These are phyloP conservation scores for Apeira syringaria DNA, from an alignment of 2,888 invertebrate genomes.

Conservation along the genomic window DNA sequence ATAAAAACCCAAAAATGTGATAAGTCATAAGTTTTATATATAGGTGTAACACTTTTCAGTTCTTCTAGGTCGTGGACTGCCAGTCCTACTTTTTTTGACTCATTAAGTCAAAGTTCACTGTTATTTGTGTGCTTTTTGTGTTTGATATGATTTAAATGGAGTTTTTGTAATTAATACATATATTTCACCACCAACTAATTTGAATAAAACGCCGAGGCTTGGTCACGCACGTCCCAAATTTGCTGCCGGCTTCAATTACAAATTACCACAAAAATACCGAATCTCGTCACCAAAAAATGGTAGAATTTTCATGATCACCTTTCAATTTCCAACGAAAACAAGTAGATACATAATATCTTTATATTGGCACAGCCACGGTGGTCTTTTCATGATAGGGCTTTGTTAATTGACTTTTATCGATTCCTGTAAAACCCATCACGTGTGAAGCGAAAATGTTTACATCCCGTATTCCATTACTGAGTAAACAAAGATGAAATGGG, in stretches of 20 bases:
- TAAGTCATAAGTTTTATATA: no score
- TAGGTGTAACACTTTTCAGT: no score
- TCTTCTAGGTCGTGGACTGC: no score
- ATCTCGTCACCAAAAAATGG: neutral
- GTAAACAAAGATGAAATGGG: constrained; percentile 29
- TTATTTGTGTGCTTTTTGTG: no score
- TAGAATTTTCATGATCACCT: neutral
- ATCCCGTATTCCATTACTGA: constrained; percentile 32
- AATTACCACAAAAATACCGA: neutral
- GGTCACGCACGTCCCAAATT: neutral
- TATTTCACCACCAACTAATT: no score
- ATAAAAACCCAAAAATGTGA: no score
- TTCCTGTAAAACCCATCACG: constrained; percentile 20
- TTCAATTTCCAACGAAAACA: constrained; percentile 11
- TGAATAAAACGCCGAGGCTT: no score
- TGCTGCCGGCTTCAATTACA: neutral
- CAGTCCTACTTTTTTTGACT: no score
- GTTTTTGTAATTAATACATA: no score
- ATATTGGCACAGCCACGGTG: constrained; percentile 6
- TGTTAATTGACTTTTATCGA: constrained; percentile 30
- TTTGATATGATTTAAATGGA: no score
- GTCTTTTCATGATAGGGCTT: constrained; percentile 23
- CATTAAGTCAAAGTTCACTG: no score
- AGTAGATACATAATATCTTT: constrained; percentile 4
- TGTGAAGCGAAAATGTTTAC: constrained; percentile 30